Evolutionary conservation across 1,140 invertebrate genomes (phyloP), one percentile per base, ranked within the genome.

Genomic region (Maconellicoccus hirsutus): DNA sequence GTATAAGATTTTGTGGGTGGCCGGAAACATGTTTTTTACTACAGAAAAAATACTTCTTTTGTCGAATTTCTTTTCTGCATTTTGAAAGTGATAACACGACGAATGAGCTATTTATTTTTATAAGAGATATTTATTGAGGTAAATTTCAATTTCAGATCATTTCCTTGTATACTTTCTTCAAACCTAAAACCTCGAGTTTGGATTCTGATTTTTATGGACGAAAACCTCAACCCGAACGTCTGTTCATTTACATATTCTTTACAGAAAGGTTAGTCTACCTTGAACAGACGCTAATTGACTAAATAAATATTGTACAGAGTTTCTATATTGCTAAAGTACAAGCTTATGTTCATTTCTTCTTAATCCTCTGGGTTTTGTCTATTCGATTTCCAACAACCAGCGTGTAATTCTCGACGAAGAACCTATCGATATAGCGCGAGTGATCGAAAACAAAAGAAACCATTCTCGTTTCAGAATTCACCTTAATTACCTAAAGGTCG

Each of bases 231-330:
- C 22, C 61, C 8, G 61, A 66, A 66, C 61, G 61, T 4, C 3
- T 66, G 16, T 66, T 26, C 61, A 66, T 66, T 66, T 66, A 25
- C 25, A 26, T 66, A 25, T 26, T 14, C 10, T 2, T 12, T 25
- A 66, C 61, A 25, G 61, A 66, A 66, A 66, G 61, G 25, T 25
- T 66, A 25, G 8, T 23, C 25, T 66, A 66, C 61, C 61, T 66
- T 66, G 61, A 25, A 66, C 19, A 66, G 61, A 26, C 61, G 61
- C 61, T 66, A 66, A 66, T 66, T 66, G 61, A 25, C 61, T 66
- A 66, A 66, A 26, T 66, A 66, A 66, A 66, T 22, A 66, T 14
- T 16, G 25, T 66, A 66, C 22, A 66, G 61, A 66, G 61, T 25
- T 23, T 66, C 25, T 66, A 23, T 25, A 66, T 66, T 66, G 21